Base-by-base conservation (phyloP, 2,797 vertebrate genomes). In the Tauraco hartlaubi region DNA sequence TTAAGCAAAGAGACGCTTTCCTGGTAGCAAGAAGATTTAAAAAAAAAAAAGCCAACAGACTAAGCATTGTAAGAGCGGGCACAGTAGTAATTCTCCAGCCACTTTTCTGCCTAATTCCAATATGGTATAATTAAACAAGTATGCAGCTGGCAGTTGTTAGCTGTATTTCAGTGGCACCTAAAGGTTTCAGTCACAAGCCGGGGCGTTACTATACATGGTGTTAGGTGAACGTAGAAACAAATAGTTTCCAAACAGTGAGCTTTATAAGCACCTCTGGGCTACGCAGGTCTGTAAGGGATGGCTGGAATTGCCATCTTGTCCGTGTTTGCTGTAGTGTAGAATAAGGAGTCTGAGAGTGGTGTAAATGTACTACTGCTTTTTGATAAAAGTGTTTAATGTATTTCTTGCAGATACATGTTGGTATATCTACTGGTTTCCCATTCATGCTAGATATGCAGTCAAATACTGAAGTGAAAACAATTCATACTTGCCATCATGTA, bases 1-100 rank as follows among this genome's bases (percentile, higher is more conserved):
- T 69, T 73, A 85, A 92, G 76, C 22, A 76, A 73, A 64, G 48
- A 44, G 22, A 22, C 85, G 12, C 43, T 69, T 88, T 96, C 23
- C 31, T 88, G 35, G 4, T 41, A 81, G 41, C 31, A 86, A 25
- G 39, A 52, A 35, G 15, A 75, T 90, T 59, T 12, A 77, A 80
- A 44, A 58, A n/a, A 33, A 10, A 19, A 64, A 20, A 56, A 17
- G 2, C 9, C 35, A n/a, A 20, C 33, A 73, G 39, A 69, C 9
- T 49, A 71, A 78, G 22, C 62, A 52, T 59, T 12, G 55, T 71
- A 88, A 74, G 25, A 83, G 9, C 61, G 79, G 44, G 23, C 15
- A 41, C 5, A 25, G 10, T 39, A 51, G 16, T 63, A 84, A 51
- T 64, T 76, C 66, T 86, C 9, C 28, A 78, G 43, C 43, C 31